Evolutionary conservation across 2,113 vertebrate species (phyloP).

Genomic region (Varanus salvator): DNA sequence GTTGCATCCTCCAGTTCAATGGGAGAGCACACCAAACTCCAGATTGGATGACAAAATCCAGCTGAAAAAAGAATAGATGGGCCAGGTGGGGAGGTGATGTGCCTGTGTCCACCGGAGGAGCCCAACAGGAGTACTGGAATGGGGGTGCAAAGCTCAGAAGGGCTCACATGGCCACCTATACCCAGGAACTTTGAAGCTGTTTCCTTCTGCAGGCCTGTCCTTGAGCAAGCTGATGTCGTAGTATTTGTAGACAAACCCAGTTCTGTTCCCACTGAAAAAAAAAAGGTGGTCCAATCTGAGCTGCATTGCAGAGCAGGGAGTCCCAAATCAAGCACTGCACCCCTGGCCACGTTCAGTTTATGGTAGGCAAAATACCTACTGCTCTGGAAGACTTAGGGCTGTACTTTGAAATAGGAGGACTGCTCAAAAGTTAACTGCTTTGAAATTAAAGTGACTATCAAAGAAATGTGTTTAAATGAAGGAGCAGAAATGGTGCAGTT

Average conservation of each 20-base stretch:
- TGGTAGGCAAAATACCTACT: too few species aligned
- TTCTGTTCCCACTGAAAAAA: slow-evolving; percentile 46
- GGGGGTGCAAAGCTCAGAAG: not conserved
- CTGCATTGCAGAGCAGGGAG: not conserved
- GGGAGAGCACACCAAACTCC: not conserved
- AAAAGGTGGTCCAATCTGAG: too few species aligned
- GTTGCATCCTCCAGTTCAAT: not conserved
- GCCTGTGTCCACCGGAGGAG: not conserved
- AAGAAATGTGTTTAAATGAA: not conserved
- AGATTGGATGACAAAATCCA: not conserved
- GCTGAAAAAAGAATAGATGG: not conserved
- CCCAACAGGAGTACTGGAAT: rapidly evolving
- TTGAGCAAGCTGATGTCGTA: not conserved
- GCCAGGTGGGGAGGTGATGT: too few species aligned
- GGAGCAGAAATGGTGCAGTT: not conserved
- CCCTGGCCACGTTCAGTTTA: too few species aligned
- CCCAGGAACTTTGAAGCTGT: not conserved
- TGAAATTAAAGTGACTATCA: too few species aligned
- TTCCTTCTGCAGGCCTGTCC: not conserved
- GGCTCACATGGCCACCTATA: not conserved
- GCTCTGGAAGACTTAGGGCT: too few species aligned
- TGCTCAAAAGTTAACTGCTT: not conserved
- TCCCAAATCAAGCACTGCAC: not conserved
- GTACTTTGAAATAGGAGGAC: not conserved
- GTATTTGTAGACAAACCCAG: not conserved